Evolutionary conservation across 2,888 invertebrate genomes (phyloP).

Genomic region (Monopis laevigella): DNA sequence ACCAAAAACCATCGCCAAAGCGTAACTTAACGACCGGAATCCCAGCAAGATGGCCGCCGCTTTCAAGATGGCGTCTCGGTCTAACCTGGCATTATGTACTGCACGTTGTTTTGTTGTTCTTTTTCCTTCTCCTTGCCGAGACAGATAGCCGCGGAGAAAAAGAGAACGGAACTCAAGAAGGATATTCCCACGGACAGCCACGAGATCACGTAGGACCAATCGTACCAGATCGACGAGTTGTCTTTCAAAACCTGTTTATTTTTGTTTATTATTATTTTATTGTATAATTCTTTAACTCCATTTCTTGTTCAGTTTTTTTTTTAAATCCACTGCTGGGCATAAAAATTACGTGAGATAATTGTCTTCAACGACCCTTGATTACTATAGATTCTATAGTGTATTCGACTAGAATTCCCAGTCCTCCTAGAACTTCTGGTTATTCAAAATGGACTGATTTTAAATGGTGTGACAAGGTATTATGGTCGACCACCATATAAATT

Average conservation of each 20-base stretch:
- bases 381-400: too few relatives aligned
- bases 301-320: too few relatives aligned
- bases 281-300: too few relatives aligned
- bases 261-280: too few relatives aligned
- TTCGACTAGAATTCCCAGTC: too few relatives aligned
- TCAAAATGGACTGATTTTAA: too few relatives aligned
- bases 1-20: constrained; percentile 5
- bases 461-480: too few relatives aligned
- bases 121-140: constrained; percentile 79
- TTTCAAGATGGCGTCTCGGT: constrained; percentile 25
- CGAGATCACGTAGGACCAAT: constrained; percentile 87
- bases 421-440: too few relatives aligned
- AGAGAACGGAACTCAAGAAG: constrained; percentile 77
- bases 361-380: too few relatives aligned
- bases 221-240: constrained; percentile 78
- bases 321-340: too few relatives aligned
- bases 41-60: not conserved
- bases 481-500: too few relatives aligned
- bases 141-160: constrained; percentile 83
- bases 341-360: too few relatives aligned
- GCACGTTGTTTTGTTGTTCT: constrained; percentile 80
- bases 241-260: constrained; percentile 73
- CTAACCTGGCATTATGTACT: constrained; percentile 91
- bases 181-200: constrained; percentile 84
- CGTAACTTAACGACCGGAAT: not conserved